phyloP scores from a whole-genome alignment of 2,113 vertebrate species.

The Thermophis baileyi region DNA sequence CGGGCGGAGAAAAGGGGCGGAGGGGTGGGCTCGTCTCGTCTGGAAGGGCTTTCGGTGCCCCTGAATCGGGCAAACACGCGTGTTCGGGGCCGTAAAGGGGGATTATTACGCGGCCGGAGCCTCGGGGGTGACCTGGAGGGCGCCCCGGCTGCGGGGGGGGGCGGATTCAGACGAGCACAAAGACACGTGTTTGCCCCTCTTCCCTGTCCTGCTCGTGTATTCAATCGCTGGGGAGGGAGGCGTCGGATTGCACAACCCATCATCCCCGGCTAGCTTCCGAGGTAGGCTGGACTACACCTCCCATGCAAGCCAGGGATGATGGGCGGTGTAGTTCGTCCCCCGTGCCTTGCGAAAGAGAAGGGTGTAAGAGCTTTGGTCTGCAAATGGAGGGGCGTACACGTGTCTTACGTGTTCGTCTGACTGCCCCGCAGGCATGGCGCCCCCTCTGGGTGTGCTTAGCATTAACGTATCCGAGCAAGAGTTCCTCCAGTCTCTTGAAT shows the following conservation, averaged over 20 bases:
- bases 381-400: not conserved
- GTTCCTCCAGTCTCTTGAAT: not conserved
- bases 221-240: not conserved
- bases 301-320: not conserved
- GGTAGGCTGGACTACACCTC: not conserved
- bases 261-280: not conserved
- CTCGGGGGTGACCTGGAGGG: not conserved
- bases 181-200: not conserved
- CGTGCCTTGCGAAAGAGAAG: not conserved
- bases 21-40: rapidly evolving
- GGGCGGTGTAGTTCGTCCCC: not conserved
- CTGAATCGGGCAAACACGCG: not conserved
- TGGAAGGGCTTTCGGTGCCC: rapidly evolving
- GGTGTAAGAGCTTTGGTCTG: not conserved
- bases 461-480: not conserved
- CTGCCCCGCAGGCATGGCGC: not conserved
- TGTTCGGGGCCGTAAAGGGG: not conserved
- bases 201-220: rapidly evolving
- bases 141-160: too few relatives aligned
- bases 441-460: not conserved
- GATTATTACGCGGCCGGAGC: too few relatives aligned
- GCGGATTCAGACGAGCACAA: not conserved
- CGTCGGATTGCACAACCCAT: not conserved
- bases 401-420: not conserved
- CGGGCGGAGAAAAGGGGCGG: not conserved